Conservation (phyloP, 2,888 invertebrate genomes). For the Odontocolon sp. region DNA sequence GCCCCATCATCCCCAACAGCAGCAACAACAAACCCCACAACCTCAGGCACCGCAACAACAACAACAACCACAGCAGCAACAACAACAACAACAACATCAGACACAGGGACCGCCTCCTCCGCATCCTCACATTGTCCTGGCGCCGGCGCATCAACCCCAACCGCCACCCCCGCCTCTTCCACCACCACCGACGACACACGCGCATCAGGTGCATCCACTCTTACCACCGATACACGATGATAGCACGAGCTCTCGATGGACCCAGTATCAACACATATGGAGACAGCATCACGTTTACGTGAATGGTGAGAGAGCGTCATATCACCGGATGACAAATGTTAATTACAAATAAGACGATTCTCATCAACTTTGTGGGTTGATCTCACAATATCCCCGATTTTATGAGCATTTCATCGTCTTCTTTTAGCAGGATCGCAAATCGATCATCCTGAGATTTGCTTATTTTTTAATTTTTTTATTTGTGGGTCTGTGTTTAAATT, state of each 20-base stretch:
- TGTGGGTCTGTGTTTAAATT: no score
- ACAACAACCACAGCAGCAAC: slow-evolving; percentile 66
- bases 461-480: no score
- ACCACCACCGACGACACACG: slow-evolving; percentile 85
- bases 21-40: slow-evolving; percentile 72
- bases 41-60: slow-evolving; percentile 67
- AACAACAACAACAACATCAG: slow-evolving; percentile 59
- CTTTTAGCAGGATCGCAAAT: no score
- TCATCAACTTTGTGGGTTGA: no score
- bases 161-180: slow-evolving; percentile 81
- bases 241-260: slow-evolving; percentile 85
- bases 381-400: no score
- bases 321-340: no score
- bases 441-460: no score
- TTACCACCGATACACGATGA: slow-evolving; percentile 85
- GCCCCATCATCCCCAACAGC: slow-evolving; percentile 75
- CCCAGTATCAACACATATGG: slow-evolving; percentile 90
- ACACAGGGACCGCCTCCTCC: slow-evolving; percentile 70
- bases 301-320: slow-evolving; percentile 91
- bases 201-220: slow-evolving; percentile 85
- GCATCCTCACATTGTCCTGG: slow-evolving; percentile 77
- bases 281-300: slow-evolving; percentile 89
- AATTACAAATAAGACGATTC: no score
- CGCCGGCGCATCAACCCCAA: slow-evolving; percentile 75
- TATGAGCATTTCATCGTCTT: no score